A percentile compares a stretch with the other conserved stretches of the same genome.
phyloP scores from a whole-genome alignment of 2,797 vertebrate genomes.

The Protosalanx chinensis region DNA sequence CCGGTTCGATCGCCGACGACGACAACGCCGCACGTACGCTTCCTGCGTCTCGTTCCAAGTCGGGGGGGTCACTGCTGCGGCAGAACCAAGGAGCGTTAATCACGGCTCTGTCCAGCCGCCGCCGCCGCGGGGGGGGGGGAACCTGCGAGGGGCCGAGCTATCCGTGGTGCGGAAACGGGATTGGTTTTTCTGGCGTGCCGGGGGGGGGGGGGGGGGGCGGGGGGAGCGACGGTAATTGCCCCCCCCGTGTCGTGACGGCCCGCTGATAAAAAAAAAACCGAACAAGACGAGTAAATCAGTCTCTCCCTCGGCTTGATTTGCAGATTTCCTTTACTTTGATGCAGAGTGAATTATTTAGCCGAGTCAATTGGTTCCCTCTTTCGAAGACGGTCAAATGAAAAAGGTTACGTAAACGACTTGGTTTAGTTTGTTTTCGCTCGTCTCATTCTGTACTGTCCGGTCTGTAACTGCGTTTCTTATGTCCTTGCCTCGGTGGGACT shows the following conservation, averaged over 20 bases:
- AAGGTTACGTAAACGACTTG: too few relatives aligned
- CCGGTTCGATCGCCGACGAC: too few relatives aligned
- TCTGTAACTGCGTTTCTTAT: too few relatives aligned
- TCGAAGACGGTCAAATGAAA: too few relatives aligned
- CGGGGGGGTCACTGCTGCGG: neutral
- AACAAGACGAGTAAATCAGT: neutral
- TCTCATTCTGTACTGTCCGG: too few relatives aligned
- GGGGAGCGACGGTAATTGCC: slow-evolving; percentile 8
- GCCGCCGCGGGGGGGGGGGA: too few relatives aligned
- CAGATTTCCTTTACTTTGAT: neutral
- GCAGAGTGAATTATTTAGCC: neutral
- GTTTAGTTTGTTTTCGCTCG: too few relatives aligned
- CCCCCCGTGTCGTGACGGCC: neutral
- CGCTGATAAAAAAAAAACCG: neutral
- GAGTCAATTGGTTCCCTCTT: neutral
- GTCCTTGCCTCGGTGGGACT: neutral
- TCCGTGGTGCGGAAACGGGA: slow-evolving; percentile 1
- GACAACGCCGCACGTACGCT: too few relatives aligned
- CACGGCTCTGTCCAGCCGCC: too few relatives aligned
- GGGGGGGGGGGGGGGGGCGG: too few relatives aligned
- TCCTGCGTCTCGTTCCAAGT: too few relatives aligned
- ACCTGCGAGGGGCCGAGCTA: neutral
- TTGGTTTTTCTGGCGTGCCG: too few relatives aligned
- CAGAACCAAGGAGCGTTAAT: neutral
- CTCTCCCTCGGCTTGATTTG: neutral